Conservation (phyloP, 2,113 vertebrate species). For the Myxocyprinus asiaticus region DNA sequence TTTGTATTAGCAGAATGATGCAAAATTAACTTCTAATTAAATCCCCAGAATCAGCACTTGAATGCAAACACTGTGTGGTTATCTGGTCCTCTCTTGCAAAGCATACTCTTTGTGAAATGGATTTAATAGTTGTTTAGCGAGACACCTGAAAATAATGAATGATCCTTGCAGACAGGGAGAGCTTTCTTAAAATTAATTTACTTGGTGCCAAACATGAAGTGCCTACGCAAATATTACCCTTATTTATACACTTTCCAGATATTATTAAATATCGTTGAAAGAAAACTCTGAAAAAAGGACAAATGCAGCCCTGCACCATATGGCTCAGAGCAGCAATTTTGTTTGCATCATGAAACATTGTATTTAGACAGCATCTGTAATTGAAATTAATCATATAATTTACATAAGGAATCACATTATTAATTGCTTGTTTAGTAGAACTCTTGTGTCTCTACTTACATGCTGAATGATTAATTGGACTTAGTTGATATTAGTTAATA, state of each 20-base stretch:
- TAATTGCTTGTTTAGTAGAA: conserved; percentile 49
- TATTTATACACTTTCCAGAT: conserved; percentile 32
- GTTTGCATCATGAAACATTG: background rate
- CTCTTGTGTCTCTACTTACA: conserved; percentile 7
- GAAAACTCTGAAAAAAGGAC: conserved; percentile 27
- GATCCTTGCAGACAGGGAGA: conserved; percentile 41
- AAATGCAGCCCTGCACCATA: conserved; percentile 29
- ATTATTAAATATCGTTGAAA: conserved; percentile 15
- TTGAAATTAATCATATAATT: conserved; percentile 47
- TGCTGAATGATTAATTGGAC: conserved; percentile 20
- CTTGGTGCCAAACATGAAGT: conserved; percentile 54
- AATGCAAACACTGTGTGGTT: conserved; percentile 62
- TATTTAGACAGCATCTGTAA: conserved; percentile 31
- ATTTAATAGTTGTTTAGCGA: conserved; percentile 56
- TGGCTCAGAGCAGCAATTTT: conserved; percentile 14
- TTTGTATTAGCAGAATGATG: conserved; percentile 74
- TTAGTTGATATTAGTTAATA: too few relatives aligned
- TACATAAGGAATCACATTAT: conserved; percentile 31
- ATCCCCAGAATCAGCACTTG: conserved; percentile 71
- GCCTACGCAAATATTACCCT: conserved; percentile 44
- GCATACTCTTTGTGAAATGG: conserved; percentile 54
- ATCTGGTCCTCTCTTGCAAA: conserved; percentile 50
- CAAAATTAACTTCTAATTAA: conserved; percentile 76
- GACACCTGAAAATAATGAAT: conserved; percentile 46
- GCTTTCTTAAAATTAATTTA: conserved; percentile 58